A percentile compares a stretch with the other conserved stretches of the same genome.
Conservation (phyloP, 2,113 vertebrate genomes). For the Melanerpes aurifrons region DNA sequence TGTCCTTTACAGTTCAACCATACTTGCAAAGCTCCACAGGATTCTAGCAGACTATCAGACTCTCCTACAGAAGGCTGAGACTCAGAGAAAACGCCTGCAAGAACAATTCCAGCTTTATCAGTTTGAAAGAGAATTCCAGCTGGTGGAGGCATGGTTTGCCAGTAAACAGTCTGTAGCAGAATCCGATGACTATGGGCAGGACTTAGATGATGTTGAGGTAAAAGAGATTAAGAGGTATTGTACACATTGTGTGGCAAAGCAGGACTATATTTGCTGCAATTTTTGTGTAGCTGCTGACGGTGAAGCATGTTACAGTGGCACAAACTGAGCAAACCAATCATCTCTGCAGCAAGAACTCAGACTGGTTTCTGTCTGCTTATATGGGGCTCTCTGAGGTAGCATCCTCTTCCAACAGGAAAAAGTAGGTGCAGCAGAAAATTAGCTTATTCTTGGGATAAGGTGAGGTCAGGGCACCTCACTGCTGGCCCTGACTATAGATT, state of each 20-base stretch:
- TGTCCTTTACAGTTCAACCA: slow-evolving; percentile 64
- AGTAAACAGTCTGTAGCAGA: slow-evolving; percentile 77
- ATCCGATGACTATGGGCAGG: slow-evolving; percentile 84
- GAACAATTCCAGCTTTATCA: slow-evolving; percentile 83
- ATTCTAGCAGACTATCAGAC: slow-evolving; percentile 70
- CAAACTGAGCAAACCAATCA: neutral
- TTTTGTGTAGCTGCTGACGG: neutral
- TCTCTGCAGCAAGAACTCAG: neutral
- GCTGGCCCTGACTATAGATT: neutral
- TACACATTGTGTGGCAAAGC: neutral
- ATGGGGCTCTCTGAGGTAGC: neutral
- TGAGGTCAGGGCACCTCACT: neutral
- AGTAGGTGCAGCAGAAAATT: neutral
- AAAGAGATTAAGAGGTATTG: slow-evolving; percentile 6
- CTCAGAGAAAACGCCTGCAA: slow-evolving; percentile 68
- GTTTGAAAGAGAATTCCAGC: slow-evolving; percentile 83
- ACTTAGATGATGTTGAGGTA: slow-evolving; percentile 87
- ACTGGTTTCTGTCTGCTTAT: neutral
- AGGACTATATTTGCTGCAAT: neutral
- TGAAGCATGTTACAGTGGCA: neutral
- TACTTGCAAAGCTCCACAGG: slow-evolving; percentile 74
- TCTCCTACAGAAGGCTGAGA: slow-evolving; percentile 73
- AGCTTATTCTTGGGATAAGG: neutral
- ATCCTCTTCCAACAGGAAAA: neutral
- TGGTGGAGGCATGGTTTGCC: slow-evolving; percentile 84